Conservation (phyloP, 2,797 vertebrate genomes). For the Ciconia nigra region DNA sequence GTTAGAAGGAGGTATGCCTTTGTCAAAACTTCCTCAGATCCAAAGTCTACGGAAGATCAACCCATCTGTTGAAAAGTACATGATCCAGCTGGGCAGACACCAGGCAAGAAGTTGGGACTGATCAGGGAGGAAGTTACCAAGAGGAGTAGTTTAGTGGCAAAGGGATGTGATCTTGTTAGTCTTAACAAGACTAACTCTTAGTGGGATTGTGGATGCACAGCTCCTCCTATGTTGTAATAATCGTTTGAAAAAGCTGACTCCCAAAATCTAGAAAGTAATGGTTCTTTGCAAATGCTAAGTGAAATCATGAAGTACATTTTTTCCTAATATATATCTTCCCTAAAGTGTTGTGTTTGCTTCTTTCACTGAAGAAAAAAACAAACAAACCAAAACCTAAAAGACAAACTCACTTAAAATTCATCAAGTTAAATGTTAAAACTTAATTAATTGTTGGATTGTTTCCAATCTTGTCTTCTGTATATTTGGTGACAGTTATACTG, state of each 20-base stretch:
- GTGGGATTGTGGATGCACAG: neutral
- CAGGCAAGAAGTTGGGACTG: neutral
- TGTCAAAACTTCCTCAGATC: neutral
- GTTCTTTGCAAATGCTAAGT: neutral
- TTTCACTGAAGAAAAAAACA: neutral
- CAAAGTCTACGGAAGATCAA: neutral
- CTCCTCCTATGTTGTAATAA: neutral
- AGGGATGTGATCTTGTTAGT: fast-evolving
- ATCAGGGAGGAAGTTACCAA: neutral
- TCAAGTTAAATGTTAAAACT: neutral
- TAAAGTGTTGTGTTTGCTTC: neutral
- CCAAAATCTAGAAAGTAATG: neutral
- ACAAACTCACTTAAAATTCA: neutral
- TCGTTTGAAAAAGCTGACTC: neutral
- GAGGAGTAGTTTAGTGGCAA: neutral
- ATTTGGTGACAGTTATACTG: neutral
- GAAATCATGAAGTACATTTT: neutral
- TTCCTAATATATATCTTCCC: neutral
- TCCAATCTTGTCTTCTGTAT: neutral
- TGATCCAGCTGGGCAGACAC: neutral
- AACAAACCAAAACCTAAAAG: neutral
- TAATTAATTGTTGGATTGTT: neutral
- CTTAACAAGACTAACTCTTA: neutral
- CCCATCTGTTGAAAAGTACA: neutral
- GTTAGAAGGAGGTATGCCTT: neutral